phyloP scores from a whole-genome alignment of 2,888 invertebrate species.

The Mythimna albipuncta region DNA sequence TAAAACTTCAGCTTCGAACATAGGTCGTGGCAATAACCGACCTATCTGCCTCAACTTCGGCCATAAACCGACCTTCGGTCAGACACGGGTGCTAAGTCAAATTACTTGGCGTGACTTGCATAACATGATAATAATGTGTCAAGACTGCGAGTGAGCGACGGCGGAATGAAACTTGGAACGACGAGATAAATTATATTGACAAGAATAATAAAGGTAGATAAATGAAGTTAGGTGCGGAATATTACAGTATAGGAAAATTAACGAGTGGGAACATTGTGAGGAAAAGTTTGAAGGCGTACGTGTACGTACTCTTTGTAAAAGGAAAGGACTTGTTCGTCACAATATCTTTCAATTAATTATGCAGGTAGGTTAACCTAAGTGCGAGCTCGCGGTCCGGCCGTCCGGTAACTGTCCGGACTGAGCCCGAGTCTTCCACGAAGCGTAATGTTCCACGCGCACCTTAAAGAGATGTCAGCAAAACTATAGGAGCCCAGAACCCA shows the following conservation, averaged over 20 bases:
- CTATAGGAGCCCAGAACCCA: no score
- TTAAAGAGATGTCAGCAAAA: no score
- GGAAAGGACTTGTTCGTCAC: no score
- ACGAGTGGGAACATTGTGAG: background rate
- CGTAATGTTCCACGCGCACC: no score
- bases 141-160: slow-evolving; percentile 22
- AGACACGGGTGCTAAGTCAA: slow-evolving; percentile 20
- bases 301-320: no score
- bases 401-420: no score
- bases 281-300: background rate
- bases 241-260: slow-evolving; percentile 10
- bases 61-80: background rate
- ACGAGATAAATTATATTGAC: slow-evolving; percentile 39
- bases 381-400: no score
- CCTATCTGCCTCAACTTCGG: background rate
- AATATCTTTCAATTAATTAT: no score
- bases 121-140: slow-evolving; percentile 40
- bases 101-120: slow-evolving; percentile 53
- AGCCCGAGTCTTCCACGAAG: no score
- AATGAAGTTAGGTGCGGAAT: slow-evolving; percentile 12
- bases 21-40: no score
- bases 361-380: no score
- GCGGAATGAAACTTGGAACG: slow-evolving; percentile 25
- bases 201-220: slow-evolving; percentile 23
- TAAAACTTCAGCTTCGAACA: no score